Evolutionary conservation across 2,113 vertebrate genomes (phyloP).

Genomic region (Platichthys flesus): DNA sequence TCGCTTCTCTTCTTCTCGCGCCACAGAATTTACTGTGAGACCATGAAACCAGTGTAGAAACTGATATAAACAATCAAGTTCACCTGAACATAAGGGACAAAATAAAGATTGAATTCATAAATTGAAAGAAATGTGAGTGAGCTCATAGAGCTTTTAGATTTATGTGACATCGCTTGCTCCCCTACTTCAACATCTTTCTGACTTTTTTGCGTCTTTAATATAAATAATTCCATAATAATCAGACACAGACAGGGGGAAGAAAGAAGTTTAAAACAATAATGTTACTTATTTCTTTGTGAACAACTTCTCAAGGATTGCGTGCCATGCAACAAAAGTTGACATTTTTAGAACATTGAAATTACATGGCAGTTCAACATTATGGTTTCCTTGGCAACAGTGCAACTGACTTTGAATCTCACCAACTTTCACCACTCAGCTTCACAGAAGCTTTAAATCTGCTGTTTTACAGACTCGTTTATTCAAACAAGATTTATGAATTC

Average conservation of each 20-base stretch:
- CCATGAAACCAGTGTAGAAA: neutral
- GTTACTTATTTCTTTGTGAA: neutral
- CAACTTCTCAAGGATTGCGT: neutral
- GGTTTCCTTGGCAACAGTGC: constrained; percentile 60
- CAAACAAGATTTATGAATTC: constrained; percentile 8
- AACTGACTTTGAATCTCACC: constrained; percentile 21
- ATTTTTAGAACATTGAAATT: constrained; percentile 40
- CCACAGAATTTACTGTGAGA: neutral
- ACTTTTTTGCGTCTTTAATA: neutral
- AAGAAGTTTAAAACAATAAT: neutral
- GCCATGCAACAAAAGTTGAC: constrained; percentile 12
- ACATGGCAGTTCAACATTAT: constrained; percentile 26
- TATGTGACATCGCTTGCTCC: neutral
- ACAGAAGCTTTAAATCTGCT: constrained; percentile 2
- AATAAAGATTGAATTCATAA: neutral
- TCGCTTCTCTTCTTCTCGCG: constrained; percentile 14
- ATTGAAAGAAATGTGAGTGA: neutral
- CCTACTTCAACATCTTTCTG: neutral
- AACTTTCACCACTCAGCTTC: constrained; percentile 25
- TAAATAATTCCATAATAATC: neutral
- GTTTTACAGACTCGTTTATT: constrained; percentile 1
- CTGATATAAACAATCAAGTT: neutral
- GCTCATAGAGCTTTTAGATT: constrained; percentile 7
- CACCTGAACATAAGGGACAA: neutral
- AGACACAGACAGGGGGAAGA: neutral